Base-by-base conservation (phyloP, 2,113 vertebrate genomes). In the Atherinomorus stipes region DNA sequence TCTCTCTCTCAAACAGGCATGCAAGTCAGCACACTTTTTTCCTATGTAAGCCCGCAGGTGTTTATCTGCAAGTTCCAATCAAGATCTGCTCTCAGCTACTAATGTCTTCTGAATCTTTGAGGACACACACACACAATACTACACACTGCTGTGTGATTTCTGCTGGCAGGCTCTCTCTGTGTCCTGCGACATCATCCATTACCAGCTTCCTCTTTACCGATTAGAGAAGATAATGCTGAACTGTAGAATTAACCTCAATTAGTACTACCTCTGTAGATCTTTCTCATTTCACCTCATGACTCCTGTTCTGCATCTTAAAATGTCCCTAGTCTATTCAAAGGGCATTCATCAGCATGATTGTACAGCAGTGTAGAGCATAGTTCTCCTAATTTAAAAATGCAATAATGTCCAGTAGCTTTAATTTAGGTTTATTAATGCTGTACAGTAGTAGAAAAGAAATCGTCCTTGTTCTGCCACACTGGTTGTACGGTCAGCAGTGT, bases 191-290 rank as follows among this genome's bases (percentile, higher is more conserved):
- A 89, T 92, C 89, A 68, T 81, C 81, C 80, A 87, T 90, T 85
- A 89, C 80, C 62, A 67, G 71, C 70, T 69, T 75, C 74, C 57
- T 83, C 63, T 52, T 72, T 68, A 63, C 69, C 34, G 66, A 86
- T 89, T 75, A 87, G 57, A 82, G 37, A 70, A 84, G 85, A 88
- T 88, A 80, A 85, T 72, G 69, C 53, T 81, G 81, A 88, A 87
- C 86, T 82, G 71, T 78, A 59, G 81, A 88, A 94, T 95, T 94
- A 94, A 94, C 94, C 95, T 94, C 93, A 94, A 95, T 96, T 96
- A 95, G 94, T 90, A 28, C 51, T 64, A 67, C 81, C 74, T 78
- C 77, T 74, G 67, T 76, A 80, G 74, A 79, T 89, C 76, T 70
- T 71, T 79, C 76, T 85, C 64, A 74, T 82, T 87, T 87, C 73